Conservation (phyloP, 2,888 invertebrate genomes). For the Xestia rhomboidea region DNA sequence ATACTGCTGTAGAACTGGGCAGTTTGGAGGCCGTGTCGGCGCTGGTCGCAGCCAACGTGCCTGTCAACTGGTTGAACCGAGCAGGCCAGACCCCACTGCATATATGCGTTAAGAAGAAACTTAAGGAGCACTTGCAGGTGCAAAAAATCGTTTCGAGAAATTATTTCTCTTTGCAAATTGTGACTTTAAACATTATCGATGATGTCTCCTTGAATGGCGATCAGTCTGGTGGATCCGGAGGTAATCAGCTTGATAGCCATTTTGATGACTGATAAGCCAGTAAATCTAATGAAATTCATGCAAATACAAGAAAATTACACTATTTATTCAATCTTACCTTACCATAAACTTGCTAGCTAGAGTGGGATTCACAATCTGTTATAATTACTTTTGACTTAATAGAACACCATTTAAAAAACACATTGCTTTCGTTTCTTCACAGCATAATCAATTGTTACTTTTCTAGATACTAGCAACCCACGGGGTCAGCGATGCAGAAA, state of each 20-base stretch:
- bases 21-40: constrained; percentile 50
- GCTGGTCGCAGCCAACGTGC: constrained; percentile 38
- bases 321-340: not conserved
- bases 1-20: constrained; percentile 63
- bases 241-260: not conserved
- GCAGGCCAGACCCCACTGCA: constrained; percentile 80
- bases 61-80: constrained; percentile 52
- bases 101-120: constrained; percentile 74
- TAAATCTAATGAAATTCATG: not conserved
- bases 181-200: not conserved
- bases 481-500: constrained; percentile 22
- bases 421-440: not conserved
- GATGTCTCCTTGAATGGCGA: not conserved
- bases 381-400: not conserved
- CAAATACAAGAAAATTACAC: not conserved
- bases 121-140: constrained; percentile 69
- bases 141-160: not conserved
- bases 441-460: constrained; percentile 3
- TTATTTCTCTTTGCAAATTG: not conserved
- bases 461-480: constrained; percentile 54
- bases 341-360: not conserved
- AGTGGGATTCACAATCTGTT: not conserved
- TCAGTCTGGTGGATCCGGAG: not conserved
- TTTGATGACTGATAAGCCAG: not conserved
- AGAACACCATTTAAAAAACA: not conserved